Percentiles rank a stretch among this genome's conserved stretches.
Evolutionary conservation across 2,888 invertebrate species (phyloP).

Genomic region (Nemotelus nigrinus): DNA sequence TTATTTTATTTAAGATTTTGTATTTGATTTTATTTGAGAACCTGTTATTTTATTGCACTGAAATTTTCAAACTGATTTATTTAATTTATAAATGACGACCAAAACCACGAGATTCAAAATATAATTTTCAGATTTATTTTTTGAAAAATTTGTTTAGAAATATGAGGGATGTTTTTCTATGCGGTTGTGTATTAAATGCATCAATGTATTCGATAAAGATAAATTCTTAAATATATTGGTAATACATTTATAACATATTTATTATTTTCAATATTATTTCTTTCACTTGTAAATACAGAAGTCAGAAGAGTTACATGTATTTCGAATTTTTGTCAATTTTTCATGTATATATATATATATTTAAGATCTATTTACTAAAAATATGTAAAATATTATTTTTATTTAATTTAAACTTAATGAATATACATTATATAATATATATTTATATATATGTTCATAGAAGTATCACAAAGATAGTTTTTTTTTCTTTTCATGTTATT

Average conservation of each 20-base stretch:
- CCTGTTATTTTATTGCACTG: background rate
- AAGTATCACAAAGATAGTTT: conserved; percentile 51
- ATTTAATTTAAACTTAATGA: background rate
- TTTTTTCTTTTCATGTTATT: conserved; percentile 15
- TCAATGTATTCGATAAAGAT: background rate
- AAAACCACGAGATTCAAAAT: too few relatives aligned
- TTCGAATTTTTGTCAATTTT: background rate
- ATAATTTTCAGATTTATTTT: too few relatives aligned
- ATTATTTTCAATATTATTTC: background rate
- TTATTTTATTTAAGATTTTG: background rate
- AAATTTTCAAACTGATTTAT: background rate
- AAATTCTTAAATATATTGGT: background rate
- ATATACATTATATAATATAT: background rate
- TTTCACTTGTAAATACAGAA: conserved; percentile 23
- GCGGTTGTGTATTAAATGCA: background rate
- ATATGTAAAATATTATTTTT: too few relatives aligned
- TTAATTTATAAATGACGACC: too few relatives aligned
- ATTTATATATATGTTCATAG: conserved; percentile 37
- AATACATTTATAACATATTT: conserved; percentile 11
- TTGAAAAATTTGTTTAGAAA: too few relatives aligned
- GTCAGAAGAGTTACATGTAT: background rate
- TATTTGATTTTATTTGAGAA: background rate
- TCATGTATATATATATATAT: conserved; percentile 4
- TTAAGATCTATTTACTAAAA: too few relatives aligned
- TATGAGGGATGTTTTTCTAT: too few relatives aligned